Conservation (phyloP, 1,140 invertebrate genomes). For the Drosophila kurseongensis region DNA sequence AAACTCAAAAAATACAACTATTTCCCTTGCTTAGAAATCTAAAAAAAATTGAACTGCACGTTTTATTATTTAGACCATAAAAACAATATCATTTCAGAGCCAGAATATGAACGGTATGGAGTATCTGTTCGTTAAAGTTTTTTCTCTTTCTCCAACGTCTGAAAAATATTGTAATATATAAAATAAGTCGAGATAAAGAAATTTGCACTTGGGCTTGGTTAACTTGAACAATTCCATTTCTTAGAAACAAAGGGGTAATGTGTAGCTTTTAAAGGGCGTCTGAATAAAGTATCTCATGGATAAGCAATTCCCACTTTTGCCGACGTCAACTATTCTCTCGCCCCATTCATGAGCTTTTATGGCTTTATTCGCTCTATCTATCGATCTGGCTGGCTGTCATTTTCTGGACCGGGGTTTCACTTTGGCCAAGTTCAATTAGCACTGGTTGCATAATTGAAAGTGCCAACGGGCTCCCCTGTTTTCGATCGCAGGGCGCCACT, state of each 20-base stretch:
- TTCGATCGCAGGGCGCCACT: conserved; percentile 49
- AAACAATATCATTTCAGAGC: no score
- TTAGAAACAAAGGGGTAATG: neutral
- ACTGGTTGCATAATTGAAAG: conserved; percentile 50
- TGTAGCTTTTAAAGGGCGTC: no score
- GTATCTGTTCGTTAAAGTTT: no score
- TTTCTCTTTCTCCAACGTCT: no score
- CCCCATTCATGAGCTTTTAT: conserved; percentile 44
- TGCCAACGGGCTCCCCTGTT: conserved; percentile 42
- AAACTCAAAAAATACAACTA: no score
- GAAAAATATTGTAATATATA: no score
- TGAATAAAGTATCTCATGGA: conserved; percentile 10
- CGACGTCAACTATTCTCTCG: conserved; percentile 4
- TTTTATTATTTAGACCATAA: no score
- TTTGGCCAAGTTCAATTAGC: conserved; percentile 62
- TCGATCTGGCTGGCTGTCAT: conserved; percentile 29
- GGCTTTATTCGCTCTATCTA: conserved; percentile 34
- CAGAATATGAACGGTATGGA: no score
- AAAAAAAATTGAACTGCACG: neutral
- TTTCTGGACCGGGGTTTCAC: conserved; percentile 29
- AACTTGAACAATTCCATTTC: no score
- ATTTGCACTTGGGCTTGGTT: no score
- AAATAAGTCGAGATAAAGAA: no score
- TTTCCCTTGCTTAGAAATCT: no score
- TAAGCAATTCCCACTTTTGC: conserved; percentile 17